phyloP scores from a whole-genome alignment of 2,113 vertebrate genomes.

The Cryptotis parvus region DNA sequence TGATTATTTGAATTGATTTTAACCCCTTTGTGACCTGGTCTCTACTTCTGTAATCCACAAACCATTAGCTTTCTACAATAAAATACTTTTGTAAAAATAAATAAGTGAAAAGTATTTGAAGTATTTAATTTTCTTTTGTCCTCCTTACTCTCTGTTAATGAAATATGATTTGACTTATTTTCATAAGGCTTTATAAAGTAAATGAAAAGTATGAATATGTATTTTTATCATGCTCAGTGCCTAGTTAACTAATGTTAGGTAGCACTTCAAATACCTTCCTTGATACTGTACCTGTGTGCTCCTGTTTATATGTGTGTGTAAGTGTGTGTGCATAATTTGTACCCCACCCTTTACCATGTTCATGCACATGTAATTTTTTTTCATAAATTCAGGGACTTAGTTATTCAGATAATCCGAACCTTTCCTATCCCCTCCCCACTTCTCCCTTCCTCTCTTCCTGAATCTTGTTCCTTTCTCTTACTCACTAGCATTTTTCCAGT shows the following conservation, averaged over 20 bases:
- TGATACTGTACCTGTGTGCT: not conserved
- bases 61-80: not conserved
- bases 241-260: not conserved
- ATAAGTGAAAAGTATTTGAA: not conserved
- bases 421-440: not conserved
- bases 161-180: slow-evolving; percentile 36
- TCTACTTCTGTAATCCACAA: not conserved
- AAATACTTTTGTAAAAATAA: not conserved
- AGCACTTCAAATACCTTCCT: not conserved
- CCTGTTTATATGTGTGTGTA: not conserved
- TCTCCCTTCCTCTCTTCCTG: not conserved
- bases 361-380: not conserved
- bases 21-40: slow-evolving; percentile 29
- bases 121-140: slow-evolving; percentile 8
- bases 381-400: slow-evolving; percentile 29
- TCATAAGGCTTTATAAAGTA: not conserved
- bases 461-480: not conserved
- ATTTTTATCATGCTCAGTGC: slow-evolving; percentile 41
- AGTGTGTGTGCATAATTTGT: not conserved
- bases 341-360: not conserved
- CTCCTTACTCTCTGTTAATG: not conserved
- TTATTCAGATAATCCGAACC: not conserved
- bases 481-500: not conserved
- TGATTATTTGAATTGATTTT: slow-evolving; percentile 44
- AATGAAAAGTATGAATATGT: slow-evolving; percentile 8